Base-by-base conservation (phyloP, 2,888 invertebrate species). In the Adela reaumurella region DNA sequence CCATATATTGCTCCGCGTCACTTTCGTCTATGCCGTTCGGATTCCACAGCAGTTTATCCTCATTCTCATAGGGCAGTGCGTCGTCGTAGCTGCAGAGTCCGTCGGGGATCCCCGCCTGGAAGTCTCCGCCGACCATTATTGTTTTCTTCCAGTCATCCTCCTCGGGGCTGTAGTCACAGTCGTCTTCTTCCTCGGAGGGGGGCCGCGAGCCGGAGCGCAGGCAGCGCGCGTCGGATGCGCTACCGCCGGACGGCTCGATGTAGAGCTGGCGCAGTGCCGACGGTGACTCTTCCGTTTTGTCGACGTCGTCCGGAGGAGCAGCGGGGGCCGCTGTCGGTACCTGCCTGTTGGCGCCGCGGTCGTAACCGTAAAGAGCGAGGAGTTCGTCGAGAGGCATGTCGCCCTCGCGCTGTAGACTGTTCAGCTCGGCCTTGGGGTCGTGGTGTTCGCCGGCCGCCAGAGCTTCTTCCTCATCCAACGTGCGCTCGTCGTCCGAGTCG, bases 401-500 rank as follows among this genome's bases (percentile, higher is more conserved):
- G 68, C 95, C 90, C 74, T 96, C 96, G 82, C 88, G 89, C 67
- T 94, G 91, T 54, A 97, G 79, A 65, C 90, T 92, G 58, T 90
- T 89, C 46, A 97, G 83, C 74, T 97, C 97, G 61, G 91, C 91
- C 61, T 89, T 87, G 46, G 92, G 88, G 70, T 95, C 94, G 59
- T 89, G 87, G 46, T 83, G 78, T 73, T 92, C 92, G 54, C 89
- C 88, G 59, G 92, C 92, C 57, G 94, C 94, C 67, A 96, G 74
- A 46, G 94, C 94, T 82, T 97, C 97, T 82, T 97, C 97, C 79
- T 97, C 97, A 68, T 96, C 97, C 66, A 97, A 70, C 53, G 97
- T 97, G 67, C 92, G 86, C 68, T 97, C 97, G 81, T 97, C 97
- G 72, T 97, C 97, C 76, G 93, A 96, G 74, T 97, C 97, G 85